Base-by-base conservation (phyloP, 1,140 invertebrate species). In the Formica exsecta region DNA sequence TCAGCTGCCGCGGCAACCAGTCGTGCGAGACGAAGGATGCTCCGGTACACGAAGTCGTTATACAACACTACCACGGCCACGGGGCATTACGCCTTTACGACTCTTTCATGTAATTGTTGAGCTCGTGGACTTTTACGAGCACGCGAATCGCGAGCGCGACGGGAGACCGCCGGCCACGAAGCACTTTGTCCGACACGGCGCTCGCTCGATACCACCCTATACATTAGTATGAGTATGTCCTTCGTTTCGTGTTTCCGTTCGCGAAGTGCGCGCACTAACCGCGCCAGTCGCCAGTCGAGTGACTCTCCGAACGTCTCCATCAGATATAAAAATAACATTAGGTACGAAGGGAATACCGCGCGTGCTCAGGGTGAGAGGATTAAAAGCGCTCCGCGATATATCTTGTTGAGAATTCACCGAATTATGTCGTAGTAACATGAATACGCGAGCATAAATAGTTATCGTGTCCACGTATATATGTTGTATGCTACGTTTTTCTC, bases 91-190 rank as follows among this genome's bases (percentile, higher is more conserved):
- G 92, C 91, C 92, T 95, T 94, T 94, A 94, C 93, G 93, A 92
- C 91, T 93, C 92, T 93, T 93, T 94, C 93, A 89, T 93, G 93
- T 94, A 94, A 94, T 94, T 94, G 94, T 94, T 92, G 92, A 92
- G 92, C 91, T 94, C 93, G 93, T 94, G 92, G 92, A 94, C 91
- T 94, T 94, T 95, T 95, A 94, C 92, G 94, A 94, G 83, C 87
- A 61, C 85, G 48, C 54, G 85, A 76, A 68, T 79, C 73, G 65
- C 86, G 77, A 81, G 64, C 68, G 57, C 13, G 48, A 29, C 70
- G 59, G 54, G 54, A 54, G 79, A 77, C 77, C 61, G 25, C 32
- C 62, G 22, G 87, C 62, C 85, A 76, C 59, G 66, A 80, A 80
- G 73, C 89, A 70, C 64, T 76, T 74, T 62, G 59, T 59, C 68